Percentiles rank a stretch among this genome's conserved stretches.
These are phyloP conservation scores for Drosophila anomalata DNA, from an alignment of 2,888 invertebrate genomes.

Conservation along the genomic window DNA sequence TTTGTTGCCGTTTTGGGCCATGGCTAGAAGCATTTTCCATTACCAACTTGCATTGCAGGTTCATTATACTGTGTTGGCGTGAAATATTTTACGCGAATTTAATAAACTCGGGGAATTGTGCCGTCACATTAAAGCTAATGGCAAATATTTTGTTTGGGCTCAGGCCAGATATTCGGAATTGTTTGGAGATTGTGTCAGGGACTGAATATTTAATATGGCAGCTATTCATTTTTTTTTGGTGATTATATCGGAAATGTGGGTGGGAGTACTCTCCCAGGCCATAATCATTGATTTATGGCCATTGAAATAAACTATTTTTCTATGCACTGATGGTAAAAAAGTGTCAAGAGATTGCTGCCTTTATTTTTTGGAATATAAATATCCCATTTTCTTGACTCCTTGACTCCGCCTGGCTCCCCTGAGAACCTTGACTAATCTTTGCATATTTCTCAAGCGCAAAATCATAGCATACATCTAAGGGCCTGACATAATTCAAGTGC, in stretches of 20 bases:
- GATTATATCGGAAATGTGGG: constrained; percentile 41
- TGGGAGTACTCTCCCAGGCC: constrained; percentile 59
- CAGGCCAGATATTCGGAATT: constrained; percentile 19
- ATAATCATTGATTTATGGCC: constrained; percentile 82
- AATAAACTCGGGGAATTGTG: constrained; percentile 46
- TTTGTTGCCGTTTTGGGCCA: neutral
- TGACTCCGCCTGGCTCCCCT: neutral
- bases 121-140: constrained; percentile 66
- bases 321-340: constrained; percentile 66
- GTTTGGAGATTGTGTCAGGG: constrained; percentile 19
- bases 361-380: constrained; percentile 1
- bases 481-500: constrained; percentile 30
- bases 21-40: constrained; percentile 7
- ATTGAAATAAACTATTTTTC: constrained; percentile 58
- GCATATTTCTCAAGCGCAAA: constrained; percentile 11
- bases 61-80: constrained; percentile 27
- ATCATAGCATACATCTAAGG: constrained; percentile 21
- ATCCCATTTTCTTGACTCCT: neutral
- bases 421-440: constrained; percentile 29
- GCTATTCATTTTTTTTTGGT: neutral
- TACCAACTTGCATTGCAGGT: constrained; percentile 23
- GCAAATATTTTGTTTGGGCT: constrained; percentile 30
- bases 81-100: constrained; percentile 47
- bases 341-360: constrained; percentile 10
- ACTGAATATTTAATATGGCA: constrained; percentile 18